These are phyloP conservation scores for Motacilla tschutschensis DNA, from an alignment of 2,113 vertebrate species.

Conservation along the genomic window DNA sequence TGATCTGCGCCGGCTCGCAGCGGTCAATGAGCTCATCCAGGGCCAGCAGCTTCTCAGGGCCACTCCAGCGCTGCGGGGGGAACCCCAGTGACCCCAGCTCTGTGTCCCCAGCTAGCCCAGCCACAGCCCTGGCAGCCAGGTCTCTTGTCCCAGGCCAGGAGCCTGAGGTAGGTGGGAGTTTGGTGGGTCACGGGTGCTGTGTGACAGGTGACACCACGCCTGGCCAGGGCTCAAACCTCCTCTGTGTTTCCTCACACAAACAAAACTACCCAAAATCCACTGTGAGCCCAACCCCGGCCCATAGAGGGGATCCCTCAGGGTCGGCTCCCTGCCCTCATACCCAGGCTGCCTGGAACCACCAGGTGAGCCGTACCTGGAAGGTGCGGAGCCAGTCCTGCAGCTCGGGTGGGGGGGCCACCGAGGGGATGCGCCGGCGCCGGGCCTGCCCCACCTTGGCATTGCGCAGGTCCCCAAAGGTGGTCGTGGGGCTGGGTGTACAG, in stretches of 20 bases:
- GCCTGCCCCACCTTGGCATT: neutral
- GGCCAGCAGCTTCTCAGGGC: slow-evolving; percentile 64
- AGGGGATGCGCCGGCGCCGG: slow-evolving; percentile 39
- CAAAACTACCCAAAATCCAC: neutral
- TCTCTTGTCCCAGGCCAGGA: neutral
- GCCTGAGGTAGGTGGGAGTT: neutral
- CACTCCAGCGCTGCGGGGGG: slow-evolving; percentile 42
- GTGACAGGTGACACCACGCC: neutral
- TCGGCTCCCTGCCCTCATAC: neutral
- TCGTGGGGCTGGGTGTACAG: slow-evolving; percentile 52
- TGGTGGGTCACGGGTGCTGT: neutral
- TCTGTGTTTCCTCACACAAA: neutral
- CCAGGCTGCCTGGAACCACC: neutral
- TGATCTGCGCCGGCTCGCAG: slow-evolving; percentile 65
- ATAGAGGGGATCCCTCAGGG: too few species aligned
- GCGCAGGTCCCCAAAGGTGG: slow-evolving; percentile 68
- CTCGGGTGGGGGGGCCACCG: neutral
- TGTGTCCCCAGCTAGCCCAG: neutral
- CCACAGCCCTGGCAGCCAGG: neutral
- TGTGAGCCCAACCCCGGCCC: neutral
- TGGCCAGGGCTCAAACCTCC: neutral
- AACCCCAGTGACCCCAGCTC: neutral
- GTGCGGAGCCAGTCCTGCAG: slow-evolving; percentile 70
- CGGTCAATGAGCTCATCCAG: slow-evolving; percentile 70
- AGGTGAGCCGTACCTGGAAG: slow-evolving; percentile 47